phyloP scores from a whole-genome alignment of 2,888 invertebrate genomes.

The Diogma glabrata region DNA sequence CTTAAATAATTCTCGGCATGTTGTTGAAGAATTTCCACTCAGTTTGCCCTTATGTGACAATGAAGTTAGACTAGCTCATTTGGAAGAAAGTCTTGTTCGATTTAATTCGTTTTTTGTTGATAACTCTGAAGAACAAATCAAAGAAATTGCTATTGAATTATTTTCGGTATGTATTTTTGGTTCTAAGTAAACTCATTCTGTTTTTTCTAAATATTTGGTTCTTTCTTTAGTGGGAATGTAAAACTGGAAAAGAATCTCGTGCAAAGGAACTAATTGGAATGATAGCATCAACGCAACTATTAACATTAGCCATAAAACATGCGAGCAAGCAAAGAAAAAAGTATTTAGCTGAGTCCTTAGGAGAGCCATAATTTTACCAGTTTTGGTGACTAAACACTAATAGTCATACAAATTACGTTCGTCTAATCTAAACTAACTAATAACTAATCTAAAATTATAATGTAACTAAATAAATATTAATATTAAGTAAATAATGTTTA shows the following conservation, averaged over 20 bases:
- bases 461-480: too few relatives aligned
- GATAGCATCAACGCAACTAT: slow-evolving; percentile 60
- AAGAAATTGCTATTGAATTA: slow-evolving; percentile 74
- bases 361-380: too few relatives aligned
- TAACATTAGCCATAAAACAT: slow-evolving; percentile 81
- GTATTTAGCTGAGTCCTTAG: slow-evolving; percentile 71
- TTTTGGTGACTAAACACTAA: too few relatives aligned
- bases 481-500: too few relatives aligned
- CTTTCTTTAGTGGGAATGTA: too few relatives aligned
- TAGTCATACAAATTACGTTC: too few relatives aligned
- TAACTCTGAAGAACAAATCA: slow-evolving; percentile 53
- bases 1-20: slow-evolving; percentile 73
- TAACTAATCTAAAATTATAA: too few relatives aligned
- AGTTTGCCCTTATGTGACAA: slow-evolving; percentile 67
- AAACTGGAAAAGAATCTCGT: slow-evolving; percentile 70
- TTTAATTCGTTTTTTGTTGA: slow-evolving; percentile 49
- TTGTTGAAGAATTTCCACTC: slow-evolving; percentile 61
- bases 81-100: slow-evolving; percentile 63
- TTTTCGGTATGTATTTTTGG: slow-evolving; percentile 86
- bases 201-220: too few relatives aligned
- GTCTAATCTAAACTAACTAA: too few relatives aligned
- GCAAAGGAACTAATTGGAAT: slow-evolving; percentile 79
- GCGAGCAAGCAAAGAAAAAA: slow-evolving; percentile 65
- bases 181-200: too few relatives aligned
- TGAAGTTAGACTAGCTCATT: slow-evolving; percentile 64